phyloP scores from a whole-genome alignment of 2,888 invertebrate genomes.

The Corythucha ciliata region DNA sequence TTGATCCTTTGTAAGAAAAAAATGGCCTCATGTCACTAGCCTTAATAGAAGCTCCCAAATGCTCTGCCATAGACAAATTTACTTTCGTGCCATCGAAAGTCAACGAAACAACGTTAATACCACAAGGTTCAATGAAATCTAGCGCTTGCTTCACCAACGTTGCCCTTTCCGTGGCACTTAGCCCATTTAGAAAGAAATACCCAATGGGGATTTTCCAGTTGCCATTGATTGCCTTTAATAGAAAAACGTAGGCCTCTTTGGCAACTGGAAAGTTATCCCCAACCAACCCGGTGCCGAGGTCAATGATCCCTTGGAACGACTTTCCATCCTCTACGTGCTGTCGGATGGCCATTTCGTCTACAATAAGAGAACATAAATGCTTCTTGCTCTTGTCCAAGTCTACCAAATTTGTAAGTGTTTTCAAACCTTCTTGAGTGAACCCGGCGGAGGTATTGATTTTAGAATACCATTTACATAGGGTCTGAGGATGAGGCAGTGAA shows the following conservation, averaged over 20 bases:
- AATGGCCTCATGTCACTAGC: background rate
- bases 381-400: too few relatives aligned
- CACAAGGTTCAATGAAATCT: background rate
- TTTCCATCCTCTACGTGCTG: constrained; percentile 3
- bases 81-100: background rate
- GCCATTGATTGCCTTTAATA: constrained; percentile 16
- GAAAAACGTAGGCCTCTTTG: constrained; percentile 20
- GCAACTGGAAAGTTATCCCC: constrained; percentile 14
- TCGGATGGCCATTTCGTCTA: constrained; percentile 12
- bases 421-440: too few relatives aligned
- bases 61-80: background rate
- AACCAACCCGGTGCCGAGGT: constrained; percentile 11
- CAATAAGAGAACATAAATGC: too few relatives aligned
- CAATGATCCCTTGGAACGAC: constrained; percentile 20
- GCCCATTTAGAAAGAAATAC: constrained; percentile 15
- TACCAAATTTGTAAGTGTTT: too few relatives aligned
- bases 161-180: background rate
- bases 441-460: constrained; percentile 18
- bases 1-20: constrained; percentile 8
- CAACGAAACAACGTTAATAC: background rate
- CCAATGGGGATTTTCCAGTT: constrained; percentile 22
- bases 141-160: background rate
- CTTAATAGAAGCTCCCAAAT: background rate
- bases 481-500: too few relatives aligned
- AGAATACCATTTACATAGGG: constrained; percentile 5